phyloP scores from a whole-genome alignment of 2,888 invertebrate genomes.

The Sturmia bella region DNA sequence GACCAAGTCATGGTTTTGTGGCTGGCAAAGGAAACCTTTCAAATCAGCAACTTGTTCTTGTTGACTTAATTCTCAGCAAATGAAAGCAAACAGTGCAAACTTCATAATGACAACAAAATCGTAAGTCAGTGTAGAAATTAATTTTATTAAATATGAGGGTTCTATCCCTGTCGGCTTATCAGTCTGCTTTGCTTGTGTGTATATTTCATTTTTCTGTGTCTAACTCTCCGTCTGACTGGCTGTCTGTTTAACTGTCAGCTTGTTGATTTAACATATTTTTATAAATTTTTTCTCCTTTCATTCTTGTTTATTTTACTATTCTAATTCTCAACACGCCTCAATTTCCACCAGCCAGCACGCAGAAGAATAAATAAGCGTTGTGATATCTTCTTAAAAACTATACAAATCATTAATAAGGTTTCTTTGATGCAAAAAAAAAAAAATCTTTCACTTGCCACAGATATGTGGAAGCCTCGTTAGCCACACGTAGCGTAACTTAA shows the following conservation, averaged over 20 bases:
- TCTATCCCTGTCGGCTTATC: conserved; percentile 12
- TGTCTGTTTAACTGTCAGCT: conserved; percentile 37
- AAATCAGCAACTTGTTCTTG: conserved; percentile 56
- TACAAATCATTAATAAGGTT: conserved; percentile 56
- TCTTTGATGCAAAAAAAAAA: conserved; percentile 40
- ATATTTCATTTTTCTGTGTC: background rate
- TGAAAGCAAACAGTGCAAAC: background rate
- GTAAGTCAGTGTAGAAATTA: background rate
- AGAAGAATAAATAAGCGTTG: background rate
- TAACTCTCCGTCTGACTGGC: background rate
- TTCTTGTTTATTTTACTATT: conserved; percentile 44
- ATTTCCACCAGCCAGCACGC: conserved; percentile 24
- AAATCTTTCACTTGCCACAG: background rate
- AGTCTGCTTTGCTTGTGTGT: conserved; percentile 5
- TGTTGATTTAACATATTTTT: conserved; percentile 57
- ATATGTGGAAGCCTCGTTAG: background rate
- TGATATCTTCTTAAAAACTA: conserved; percentile 45
- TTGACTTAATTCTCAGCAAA: conserved; percentile 32
- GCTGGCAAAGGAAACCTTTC: conserved; percentile 65
- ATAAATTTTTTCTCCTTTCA: conserved; percentile 23
- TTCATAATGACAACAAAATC: conserved; percentile 37
- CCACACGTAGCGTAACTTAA: conserved; percentile 1
- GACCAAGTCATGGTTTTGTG: conserved; percentile 49
- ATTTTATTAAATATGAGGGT: conserved; percentile 3
- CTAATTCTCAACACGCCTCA: conserved; percentile 65